These are phyloP conservation scores for Ellobius talpinus DNA, from an alignment of 2,113 vertebrate species.

Conservation along the genomic window DNA sequence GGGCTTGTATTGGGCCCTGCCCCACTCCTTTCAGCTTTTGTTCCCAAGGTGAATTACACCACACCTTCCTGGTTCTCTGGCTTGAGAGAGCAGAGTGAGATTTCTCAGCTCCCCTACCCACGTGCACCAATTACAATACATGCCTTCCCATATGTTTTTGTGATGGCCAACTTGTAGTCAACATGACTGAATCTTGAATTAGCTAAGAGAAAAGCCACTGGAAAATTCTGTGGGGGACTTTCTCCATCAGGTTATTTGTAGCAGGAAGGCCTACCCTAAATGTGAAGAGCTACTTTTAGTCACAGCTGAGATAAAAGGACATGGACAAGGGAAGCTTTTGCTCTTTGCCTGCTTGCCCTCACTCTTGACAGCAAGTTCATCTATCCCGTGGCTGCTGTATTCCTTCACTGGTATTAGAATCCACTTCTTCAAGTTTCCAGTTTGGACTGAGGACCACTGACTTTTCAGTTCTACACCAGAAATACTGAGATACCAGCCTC, in stretches of 20 bases:
- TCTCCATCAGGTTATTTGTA: not conserved
- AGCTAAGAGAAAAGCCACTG: not conserved
- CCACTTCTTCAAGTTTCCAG: not conserved
- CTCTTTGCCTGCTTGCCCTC: not conserved
- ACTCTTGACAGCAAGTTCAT: not conserved
- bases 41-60: too few relatives aligned
- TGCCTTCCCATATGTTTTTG: not conserved
- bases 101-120: not conserved
- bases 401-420: not conserved
- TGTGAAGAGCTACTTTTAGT: not conserved
- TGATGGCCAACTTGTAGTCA: not conserved
- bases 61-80: not conserved
- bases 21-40: not conserved
- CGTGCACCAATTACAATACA: too few relatives aligned
- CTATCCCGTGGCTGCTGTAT: not conserved
- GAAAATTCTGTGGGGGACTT: not conserved
- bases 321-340: not conserved
- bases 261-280: too few relatives aligned
- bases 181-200: not conserved
- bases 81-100: not conserved
- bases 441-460: not conserved
- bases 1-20: not conserved
- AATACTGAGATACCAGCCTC: not conserved
- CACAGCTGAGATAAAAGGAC: not conserved
- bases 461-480: not conserved